phyloP scores from a whole-genome alignment of 2,113 vertebrate genomes.

The Oryzias celebensis region DNA sequence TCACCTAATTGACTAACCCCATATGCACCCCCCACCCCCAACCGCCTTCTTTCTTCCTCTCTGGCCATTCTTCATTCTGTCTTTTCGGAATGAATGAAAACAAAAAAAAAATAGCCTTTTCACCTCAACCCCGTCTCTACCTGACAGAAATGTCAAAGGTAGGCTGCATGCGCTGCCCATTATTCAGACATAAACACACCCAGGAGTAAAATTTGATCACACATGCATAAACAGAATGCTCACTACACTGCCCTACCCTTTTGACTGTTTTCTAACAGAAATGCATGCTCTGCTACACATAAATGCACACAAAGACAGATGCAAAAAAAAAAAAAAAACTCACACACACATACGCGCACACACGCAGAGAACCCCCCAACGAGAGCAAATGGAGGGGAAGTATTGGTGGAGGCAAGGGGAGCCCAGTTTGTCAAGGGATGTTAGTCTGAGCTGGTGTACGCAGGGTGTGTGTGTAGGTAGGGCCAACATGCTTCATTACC shows the following conservation, averaged over 20 bases:
- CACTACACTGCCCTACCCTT: slow-evolving; percentile 30
- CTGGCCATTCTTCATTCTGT: slow-evolving; percentile 43
- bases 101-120: slow-evolving; percentile 61
- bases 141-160: slow-evolving; percentile 31
- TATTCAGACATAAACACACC: slow-evolving; percentile 62
- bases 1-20: slow-evolving; percentile 93
- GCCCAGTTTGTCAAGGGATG: slow-evolving; percentile 67
- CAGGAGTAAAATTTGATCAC: slow-evolving; percentile 65
- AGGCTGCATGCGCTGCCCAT: slow-evolving; percentile 37
- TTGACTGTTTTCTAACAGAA: slow-evolving; percentile 62
- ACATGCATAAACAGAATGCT: slow-evolving; percentile 48
- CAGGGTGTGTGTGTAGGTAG: slow-evolving; percentile 25
- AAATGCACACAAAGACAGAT: slow-evolving; percentile 47
- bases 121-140: slow-evolving; percentile 37
- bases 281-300: slow-evolving; percentile 54
- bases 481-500: slow-evolving; percentile 73
- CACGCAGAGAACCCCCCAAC: slow-evolving; percentile 60
- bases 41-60: slow-evolving; percentile 38
- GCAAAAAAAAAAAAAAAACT: slow-evolving; percentile 25
- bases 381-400: slow-evolving; percentile 74
- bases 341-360: slow-evolving; percentile 35
- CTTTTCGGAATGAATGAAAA: slow-evolving; percentile 39
- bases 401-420: slow-evolving; percentile 59
- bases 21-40: slow-evolving; percentile 42
- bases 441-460: slow-evolving; percentile 58